phyloP scores from a whole-genome alignment of 2,797 vertebrate species.

The Moxostoma hubbsi region DNA sequence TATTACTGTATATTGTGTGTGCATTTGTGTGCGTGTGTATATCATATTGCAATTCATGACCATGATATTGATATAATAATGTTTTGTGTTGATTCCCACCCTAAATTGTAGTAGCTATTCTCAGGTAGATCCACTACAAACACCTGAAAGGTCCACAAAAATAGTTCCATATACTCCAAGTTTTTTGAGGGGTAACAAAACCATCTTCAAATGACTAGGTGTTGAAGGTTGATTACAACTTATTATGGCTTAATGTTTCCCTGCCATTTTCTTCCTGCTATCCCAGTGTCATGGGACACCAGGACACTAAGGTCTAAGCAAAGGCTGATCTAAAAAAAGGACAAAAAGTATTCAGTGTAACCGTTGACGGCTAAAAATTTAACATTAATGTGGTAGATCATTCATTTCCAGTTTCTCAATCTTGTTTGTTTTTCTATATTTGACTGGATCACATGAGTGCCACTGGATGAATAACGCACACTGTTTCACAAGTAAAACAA shows the following conservation, averaged over 20 bases:
- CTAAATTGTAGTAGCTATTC: not conserved
- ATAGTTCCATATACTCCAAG: slow-evolving; percentile 30
- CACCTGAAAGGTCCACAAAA: slow-evolving; percentile 26
- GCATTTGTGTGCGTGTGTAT: too few species aligned
- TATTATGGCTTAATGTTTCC: slow-evolving; percentile 33
- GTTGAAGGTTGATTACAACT: slow-evolving; percentile 37
- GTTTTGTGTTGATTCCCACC: too few species aligned
- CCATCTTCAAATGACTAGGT: slow-evolving; percentile 40
- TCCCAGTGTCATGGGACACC: slow-evolving; percentile 43
- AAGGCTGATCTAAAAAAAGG: slow-evolving; percentile 31
- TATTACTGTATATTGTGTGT: too few species aligned
- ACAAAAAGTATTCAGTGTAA: slow-evolving; percentile 41
- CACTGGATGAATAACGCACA: slow-evolving; percentile 72
- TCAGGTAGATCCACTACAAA: slow-evolving; percentile 4
- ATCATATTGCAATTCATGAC: too few species aligned
- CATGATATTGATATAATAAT: too few species aligned
- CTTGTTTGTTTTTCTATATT: slow-evolving; percentile 68
- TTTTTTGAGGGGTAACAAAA: slow-evolving; percentile 13
- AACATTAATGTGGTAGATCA: slow-evolving; percentile 22
- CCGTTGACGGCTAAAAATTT: slow-evolving; percentile 20
- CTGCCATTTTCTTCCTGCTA: slow-evolving; percentile 26
- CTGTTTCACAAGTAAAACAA: too few species aligned
- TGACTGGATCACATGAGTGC: slow-evolving; percentile 75
- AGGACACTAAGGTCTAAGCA: not conserved
- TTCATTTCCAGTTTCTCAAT: slow-evolving; percentile 20